Conservation (phyloP, 2,113 vertebrate genomes). For the Lepidothrix coronata region DNA sequence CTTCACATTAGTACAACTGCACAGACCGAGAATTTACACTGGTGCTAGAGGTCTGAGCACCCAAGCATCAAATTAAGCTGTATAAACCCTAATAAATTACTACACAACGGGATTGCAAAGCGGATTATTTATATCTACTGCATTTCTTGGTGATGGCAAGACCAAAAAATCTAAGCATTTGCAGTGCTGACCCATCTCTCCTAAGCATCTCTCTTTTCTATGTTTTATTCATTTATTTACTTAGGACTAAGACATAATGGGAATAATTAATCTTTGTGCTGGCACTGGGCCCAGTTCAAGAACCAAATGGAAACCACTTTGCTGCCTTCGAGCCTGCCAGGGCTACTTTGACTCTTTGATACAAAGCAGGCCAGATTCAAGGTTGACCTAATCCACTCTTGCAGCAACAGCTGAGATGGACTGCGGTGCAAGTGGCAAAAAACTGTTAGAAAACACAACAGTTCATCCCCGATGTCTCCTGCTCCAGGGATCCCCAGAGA, state of each 20-base stretch:
- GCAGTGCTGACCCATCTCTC: background rate
- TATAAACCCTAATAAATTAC: background rate
- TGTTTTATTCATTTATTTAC: background rate
- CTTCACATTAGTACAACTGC: background rate
- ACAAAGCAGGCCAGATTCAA: background rate
- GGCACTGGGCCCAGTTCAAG: background rate
- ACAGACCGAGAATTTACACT: background rate
- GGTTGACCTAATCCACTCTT: background rate
- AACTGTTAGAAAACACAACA: background rate
- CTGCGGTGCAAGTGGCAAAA: background rate
- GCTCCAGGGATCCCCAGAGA: background rate
- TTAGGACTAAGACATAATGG: background rate
- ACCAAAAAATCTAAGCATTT: background rate
- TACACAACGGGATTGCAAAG: background rate
- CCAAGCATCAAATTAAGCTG: constrained; percentile 15
- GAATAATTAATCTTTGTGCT: background rate
- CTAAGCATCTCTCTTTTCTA: background rate
- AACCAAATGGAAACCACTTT: background rate
- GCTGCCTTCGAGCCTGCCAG: background rate
- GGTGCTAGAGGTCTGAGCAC: background rate
- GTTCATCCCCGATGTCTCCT: background rate
- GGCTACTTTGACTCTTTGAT: background rate
- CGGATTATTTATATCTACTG: background rate
- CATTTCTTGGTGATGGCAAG: background rate
- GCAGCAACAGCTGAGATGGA: background rate